Base-by-base conservation (phyloP, 2,888 invertebrate species). In the Zaprionus bogoriensis region DNA sequence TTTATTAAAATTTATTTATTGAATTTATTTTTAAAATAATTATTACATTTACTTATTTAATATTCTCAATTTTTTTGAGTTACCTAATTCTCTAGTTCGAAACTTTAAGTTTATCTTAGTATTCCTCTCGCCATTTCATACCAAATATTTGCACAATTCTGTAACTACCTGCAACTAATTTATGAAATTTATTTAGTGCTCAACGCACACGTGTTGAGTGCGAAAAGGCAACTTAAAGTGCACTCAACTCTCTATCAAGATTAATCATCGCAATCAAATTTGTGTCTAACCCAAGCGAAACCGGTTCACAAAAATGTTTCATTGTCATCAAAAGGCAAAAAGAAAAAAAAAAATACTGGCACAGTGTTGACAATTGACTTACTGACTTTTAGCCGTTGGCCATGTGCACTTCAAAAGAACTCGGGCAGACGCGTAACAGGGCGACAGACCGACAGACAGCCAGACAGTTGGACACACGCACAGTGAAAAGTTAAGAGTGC, bases 301-400 rank as follows among this genome's bases (percentile, higher is more conserved):
- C 78, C 64, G 54, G 85, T 84, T 81, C 81, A 46, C n/a, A 25
- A 39, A 17, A 41, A 28, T 22, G 7, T 39, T 41, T 45, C 14
- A 17, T 30, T 30, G 23, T 30, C 12, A 23, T 23, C 28, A 38
- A 59, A 47, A 48, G 62, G 51, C 48, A 27, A 50, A 52, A 17
- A 19, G 9, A 52, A 42, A 36, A 28, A 20, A 25, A 1, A 14
- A 12, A 17, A 7, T 22, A 41, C 25, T 12, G n/a, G n/a, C 51
- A 54, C 41, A 42, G 76, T 81, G 87, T 57, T 66, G 71, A 67
- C 87, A 82, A 84, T 78, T 83, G 78, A 76, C 87, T 82, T 73
- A 84, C 74, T 82, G 82, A 87, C 78, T 87, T 64, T 66, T 58
- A 67, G 67, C 80, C 65, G 44, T 44, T 50, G 80, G 77, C 70